Evolutionary conservation across 2,888 invertebrate species (phyloP), one percentile per base, ranked within the genome.

Genomic region (Mimas tiliae): DNA sequence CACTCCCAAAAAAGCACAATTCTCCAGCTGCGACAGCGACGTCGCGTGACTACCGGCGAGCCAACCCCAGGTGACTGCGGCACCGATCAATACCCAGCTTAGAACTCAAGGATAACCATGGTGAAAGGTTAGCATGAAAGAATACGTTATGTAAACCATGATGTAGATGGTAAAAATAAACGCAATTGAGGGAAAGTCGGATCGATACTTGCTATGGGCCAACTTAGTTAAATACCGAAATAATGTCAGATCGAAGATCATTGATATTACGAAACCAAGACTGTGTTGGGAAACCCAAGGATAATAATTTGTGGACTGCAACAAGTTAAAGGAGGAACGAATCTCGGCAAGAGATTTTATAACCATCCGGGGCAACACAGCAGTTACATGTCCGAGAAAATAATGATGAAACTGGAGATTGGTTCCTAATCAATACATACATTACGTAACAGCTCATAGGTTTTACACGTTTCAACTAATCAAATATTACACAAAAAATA

Each of bases 31-130:
- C 80, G 81, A 80, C 74, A 74, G 73, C 72, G 76, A 78, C 81
- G 70, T 89, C 82, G 90, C 91, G 91, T 90, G 91, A 82, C 88
- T 77, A 76, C 76, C 68, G 74, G 77, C 69, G 70, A 72, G 77
- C 76, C 75, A 74, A 70, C 79, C 78, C 80, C 82, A 78, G 75
- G 77, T 78, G 74, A 82, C 79, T 80, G 76, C 69, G 79, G 80
- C 75, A 70, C 73, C 81, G 87, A 87, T 86, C 86, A 82, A 87
- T 86, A 87, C 73, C 73, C 72, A 76, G 79, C 76, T 77, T 38
- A 38, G 19, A 42, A 42, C 38, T 58, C 58, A 58, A 58, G 58
- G 58, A 42, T 58, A 58, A 19, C 58, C 58, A 42, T 58, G 58
- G 58, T 42, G 11, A 58, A 58, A 42, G 58, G 58, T 58, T 58